Conservation (phyloP, 2,888 invertebrate species). For the Nowickia ferox region DNA sequence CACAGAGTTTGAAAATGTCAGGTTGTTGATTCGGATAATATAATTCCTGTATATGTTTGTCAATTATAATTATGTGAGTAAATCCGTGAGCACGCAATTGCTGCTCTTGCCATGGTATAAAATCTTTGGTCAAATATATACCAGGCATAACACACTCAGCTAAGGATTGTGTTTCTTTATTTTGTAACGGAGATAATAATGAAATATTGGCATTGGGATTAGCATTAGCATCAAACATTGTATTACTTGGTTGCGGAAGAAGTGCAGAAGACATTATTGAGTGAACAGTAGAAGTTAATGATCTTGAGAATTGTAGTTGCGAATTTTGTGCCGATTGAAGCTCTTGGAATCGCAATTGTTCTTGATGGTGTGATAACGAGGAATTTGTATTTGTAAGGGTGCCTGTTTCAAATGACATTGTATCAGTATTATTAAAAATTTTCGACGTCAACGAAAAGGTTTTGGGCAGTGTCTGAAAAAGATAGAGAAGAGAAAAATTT, state of each 20-base stretch:
- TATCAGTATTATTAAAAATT: slow-evolving; percentile 63
- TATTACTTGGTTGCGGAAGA: slow-evolving; percentile 12
- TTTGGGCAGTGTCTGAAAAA: slow-evolving; percentile 70
- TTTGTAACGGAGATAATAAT: slow-evolving; percentile 25
- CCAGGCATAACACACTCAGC: slow-evolving; percentile 77
- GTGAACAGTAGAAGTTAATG: slow-evolving; percentile 3
- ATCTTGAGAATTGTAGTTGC: slow-evolving; percentile 28
- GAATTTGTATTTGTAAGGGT: slow-evolving; percentile 39
- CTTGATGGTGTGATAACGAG: slow-evolving; percentile 36
- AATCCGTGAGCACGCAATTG: slow-evolving; percentile 76
- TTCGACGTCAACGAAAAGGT: slow-evolving; percentile 45
- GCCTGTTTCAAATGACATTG: slow-evolving; percentile 60
- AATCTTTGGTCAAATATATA: slow-evolving; percentile 77
- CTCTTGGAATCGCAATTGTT: slow-evolving; percentile 51
- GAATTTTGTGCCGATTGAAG: slow-evolving; percentile 35
- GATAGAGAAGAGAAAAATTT: too few species aligned
- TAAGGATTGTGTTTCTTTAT: slow-evolving; percentile 59
- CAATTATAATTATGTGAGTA: slow-evolving; percentile 78
- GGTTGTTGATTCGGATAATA: slow-evolving; percentile 74
- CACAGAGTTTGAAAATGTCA: slow-evolving; percentile 65
- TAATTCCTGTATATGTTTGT: slow-evolving; percentile 77
- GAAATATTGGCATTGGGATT: slow-evolving; percentile 11
- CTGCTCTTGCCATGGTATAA: slow-evolving; percentile 76
- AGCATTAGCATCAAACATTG: slow-evolving; percentile 46
- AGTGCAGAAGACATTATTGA: slow-evolving; percentile 46